These are phyloP conservation scores for Calidris pugnax DNA, from an alignment of 2,113 vertebrate genomes.

Conservation along the genomic window DNA sequence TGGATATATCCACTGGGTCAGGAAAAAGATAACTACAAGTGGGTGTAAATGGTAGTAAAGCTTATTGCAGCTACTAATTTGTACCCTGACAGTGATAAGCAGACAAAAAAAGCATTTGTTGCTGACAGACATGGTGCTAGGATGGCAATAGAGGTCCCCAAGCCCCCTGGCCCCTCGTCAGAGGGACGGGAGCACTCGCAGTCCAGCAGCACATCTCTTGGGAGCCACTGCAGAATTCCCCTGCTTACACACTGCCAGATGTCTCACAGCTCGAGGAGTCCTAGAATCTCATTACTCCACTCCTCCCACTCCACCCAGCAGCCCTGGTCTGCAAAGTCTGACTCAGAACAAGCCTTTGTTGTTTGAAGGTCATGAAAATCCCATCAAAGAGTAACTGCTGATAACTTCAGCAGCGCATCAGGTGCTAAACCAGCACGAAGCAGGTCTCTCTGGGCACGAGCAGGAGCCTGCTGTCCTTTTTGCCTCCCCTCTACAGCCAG, in stretches of 20 bases:
- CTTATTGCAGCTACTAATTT: not conserved
- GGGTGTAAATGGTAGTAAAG: not conserved
- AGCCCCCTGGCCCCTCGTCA: not conserved
- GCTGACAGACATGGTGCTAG: not conserved
- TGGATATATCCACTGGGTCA: not conserved
- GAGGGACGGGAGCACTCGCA: not conserved
- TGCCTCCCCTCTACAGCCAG: not conserved
- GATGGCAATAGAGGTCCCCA: not conserved
- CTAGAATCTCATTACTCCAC: not conserved
- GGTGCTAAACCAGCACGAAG: not conserved
- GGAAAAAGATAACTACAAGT: not conserved
- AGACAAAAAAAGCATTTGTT: not conserved
- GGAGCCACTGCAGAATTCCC: not conserved
- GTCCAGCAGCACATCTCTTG: not conserved
- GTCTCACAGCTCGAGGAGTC: not conserved
- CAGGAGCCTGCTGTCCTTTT: not conserved
- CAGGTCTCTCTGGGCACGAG: not conserved
- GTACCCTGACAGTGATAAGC: not conserved
- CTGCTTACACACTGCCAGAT: not conserved
- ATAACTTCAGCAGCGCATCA: not conserved
- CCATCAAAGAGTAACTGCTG: not conserved
- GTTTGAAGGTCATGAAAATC: not conserved
- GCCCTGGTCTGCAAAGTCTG: not conserved
- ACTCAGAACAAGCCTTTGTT: not conserved
- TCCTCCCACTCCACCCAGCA: constrained; percentile 35